phyloP scores from a whole-genome alignment of 2,888 invertebrate species.

The Diplazon laetatorius region DNA sequence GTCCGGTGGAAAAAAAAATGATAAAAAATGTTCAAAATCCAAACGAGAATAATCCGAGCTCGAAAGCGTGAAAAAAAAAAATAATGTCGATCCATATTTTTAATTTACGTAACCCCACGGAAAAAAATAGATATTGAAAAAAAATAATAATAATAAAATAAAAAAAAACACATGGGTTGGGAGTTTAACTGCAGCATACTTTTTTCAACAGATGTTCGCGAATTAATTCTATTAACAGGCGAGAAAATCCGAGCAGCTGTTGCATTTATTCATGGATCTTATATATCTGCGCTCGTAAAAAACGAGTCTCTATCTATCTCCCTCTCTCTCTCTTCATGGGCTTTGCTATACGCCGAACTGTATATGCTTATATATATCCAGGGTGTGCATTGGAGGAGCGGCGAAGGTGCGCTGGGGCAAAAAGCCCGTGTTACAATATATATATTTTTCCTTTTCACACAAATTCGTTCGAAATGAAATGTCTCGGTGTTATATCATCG shows the following conservation, averaged over 20 bases:
- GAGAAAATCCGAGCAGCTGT: constrained; percentile 25
- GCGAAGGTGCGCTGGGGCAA: too few species aligned
- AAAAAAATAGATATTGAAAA: background rate
- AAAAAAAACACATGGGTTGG: background rate
- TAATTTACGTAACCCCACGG: background rate
- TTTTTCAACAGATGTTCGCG: constrained; percentile 32
- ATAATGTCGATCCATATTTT: constrained; percentile 10
- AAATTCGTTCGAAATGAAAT: constrained; percentile 55
- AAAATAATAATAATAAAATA: constrained; percentile 12
- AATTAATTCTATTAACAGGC: constrained; percentile 41
- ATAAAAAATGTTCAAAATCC: too few species aligned
- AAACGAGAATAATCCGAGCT: constrained; percentile 1
- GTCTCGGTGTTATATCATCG: constrained; percentile 8
- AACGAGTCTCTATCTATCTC: too few species aligned
- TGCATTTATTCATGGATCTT: constrained; percentile 54
- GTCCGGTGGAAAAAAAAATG: background rate
- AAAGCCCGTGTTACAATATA: too few species aligned
- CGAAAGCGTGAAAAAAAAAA: background rate
- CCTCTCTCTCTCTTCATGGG: background rate
- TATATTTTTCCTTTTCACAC: constrained; percentile 31
- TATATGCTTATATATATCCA: too few species aligned
- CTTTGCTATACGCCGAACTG: background rate
- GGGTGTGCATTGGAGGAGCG: too few species aligned
- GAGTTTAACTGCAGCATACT: background rate
- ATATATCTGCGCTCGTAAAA: constrained; percentile 18